A percentile compares a stretch with the other conserved stretches of the same genome.
phyloP scores from a whole-genome alignment of 2,113 vertebrate genomes.

The Carollia perspicillata region DNA sequence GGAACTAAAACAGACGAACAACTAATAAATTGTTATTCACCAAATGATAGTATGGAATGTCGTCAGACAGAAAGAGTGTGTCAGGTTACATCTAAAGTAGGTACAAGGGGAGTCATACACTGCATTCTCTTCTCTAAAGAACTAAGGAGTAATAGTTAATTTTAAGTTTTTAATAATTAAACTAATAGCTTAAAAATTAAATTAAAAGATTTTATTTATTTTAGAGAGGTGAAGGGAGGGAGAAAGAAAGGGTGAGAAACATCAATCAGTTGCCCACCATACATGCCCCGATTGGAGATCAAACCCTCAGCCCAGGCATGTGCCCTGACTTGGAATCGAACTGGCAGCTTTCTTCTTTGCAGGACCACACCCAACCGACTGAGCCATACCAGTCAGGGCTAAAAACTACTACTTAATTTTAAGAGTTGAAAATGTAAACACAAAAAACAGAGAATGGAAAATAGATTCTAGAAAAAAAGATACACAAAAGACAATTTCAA shows the following conservation, averaged over 20 bases:
- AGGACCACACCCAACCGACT: too few species aligned
- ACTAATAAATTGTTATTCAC: not conserved
- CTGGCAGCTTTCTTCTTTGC: too few species aligned
- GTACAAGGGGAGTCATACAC: not conserved
- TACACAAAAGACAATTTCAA: conserved; percentile 14
- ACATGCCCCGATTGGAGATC: too few species aligned
- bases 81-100: not conserved
- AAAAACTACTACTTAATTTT: not conserved
- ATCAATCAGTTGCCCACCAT: too few species aligned
- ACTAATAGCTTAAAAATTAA: not conserved
- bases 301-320: too few species aligned
- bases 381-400: not conserved
- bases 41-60: not conserved
- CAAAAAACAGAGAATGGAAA: not conserved
- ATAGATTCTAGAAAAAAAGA: not conserved
- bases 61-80: not conserved
- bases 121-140: not conserved
- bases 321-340: too few species aligned
- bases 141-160: not conserved
- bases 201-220: too few species aligned
- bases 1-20: not conserved
- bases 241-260: too few species aligned
- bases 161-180: not conserved
- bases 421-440: not conserved
- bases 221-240: too few species aligned